Conservation (phyloP, 2,797 vertebrate genomes). For the Vipera ursinii region DNA sequence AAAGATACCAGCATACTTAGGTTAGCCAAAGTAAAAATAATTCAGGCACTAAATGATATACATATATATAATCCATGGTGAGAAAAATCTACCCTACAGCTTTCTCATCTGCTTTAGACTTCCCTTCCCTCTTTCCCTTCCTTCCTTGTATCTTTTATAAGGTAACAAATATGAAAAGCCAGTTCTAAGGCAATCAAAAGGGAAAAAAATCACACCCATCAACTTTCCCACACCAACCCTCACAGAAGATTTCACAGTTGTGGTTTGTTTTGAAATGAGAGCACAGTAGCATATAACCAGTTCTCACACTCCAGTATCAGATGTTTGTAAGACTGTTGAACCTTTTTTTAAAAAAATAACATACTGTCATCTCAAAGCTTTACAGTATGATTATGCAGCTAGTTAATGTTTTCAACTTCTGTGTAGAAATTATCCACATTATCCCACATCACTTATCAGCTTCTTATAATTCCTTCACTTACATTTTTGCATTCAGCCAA, state of each 20-base stretch:
- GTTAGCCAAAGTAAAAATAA: not conserved
- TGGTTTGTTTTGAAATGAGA: slow-evolving; percentile 30
- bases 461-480: not conserved
- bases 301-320: slow-evolving; percentile 27
- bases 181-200: not conserved
- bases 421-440: not conserved
- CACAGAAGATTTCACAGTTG: slow-evolving; percentile 23
- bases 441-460: not conserved
- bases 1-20: not conserved
- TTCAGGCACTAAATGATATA: not conserved
- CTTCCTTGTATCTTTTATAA: not conserved
- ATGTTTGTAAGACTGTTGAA: slow-evolving; percentile 16
- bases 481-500: not conserved
- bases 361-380: not conserved
- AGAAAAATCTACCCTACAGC: not conserved
- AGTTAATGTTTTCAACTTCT: not conserved
- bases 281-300: slow-evolving; percentile 13
- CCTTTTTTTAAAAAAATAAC: not conserved
- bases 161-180: not conserved
- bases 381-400: not conserved
- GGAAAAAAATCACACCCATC: slow-evolving; percentile 5
- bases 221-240: slow-evolving; percentile 27
- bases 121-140: not conserved
- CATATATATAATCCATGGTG: no score
- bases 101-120: not conserved